These are phyloP conservation scores for Anastrepha ludens DNA, from an alignment of 1,140 invertebrate species.

Conservation along the genomic window DNA sequence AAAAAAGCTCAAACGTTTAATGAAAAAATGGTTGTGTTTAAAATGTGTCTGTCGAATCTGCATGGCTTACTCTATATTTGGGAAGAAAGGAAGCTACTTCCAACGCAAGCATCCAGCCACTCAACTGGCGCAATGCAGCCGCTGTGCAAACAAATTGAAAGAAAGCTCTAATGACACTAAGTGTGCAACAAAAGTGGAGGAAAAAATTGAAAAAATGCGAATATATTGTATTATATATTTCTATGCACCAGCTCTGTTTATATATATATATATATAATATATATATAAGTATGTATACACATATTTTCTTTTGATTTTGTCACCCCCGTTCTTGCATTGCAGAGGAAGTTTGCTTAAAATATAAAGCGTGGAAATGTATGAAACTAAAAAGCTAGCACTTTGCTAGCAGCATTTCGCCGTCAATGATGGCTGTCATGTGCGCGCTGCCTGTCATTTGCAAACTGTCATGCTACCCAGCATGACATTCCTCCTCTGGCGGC, in stretches of 20 bases:
- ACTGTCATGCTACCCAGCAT: background rate
- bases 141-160: background rate
- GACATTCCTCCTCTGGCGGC: background rate
- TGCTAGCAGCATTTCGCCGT: too few species aligned
- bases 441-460: conserved; percentile 2
- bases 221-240: too few species aligned
- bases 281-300: too few species aligned
- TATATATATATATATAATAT: too few species aligned
- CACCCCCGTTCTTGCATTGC: background rate
- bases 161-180: too few species aligned
- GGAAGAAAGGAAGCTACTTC: background rate
- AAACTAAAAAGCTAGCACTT: too few species aligned
- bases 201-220: too few species aligned
- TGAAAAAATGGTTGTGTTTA: conserved; percentile 4
- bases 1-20: background rate
- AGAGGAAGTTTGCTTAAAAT: background rate
- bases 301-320: too few species aligned
- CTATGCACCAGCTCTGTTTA: too few species aligned
- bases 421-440: background rate
- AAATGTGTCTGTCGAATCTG: background rate
- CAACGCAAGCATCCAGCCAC: background rate
- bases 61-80: background rate
- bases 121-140: background rate
- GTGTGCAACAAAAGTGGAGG: too few species aligned
- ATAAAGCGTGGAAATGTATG: background rate